Percentiles rank a stretch among this genome's conserved stretches.
These are phyloP conservation scores for human DNA, from an alignment of 2,113 vertebrate genomes.

Conservation along the genomic window DNA sequence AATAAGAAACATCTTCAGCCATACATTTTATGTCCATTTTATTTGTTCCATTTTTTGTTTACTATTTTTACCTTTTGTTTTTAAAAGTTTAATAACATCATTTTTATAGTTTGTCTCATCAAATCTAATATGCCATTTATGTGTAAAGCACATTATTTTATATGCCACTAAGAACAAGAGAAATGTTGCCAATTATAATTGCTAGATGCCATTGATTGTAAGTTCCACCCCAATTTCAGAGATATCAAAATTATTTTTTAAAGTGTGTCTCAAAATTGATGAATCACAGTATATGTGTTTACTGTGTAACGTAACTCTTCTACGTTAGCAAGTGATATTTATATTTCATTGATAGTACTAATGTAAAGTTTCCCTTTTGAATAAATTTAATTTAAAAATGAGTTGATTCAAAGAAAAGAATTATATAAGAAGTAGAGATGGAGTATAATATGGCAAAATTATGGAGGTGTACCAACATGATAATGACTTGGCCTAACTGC, in stretches of 20 bases:
- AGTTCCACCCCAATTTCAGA: not conserved
- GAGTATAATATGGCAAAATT: not conserved
- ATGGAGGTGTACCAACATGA: not conserved
- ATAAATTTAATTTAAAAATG: slow-evolving; percentile 17
- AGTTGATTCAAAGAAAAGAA: slow-evolving; percentile 12
- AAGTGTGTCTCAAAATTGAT: not conserved
- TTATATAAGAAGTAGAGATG: not conserved
- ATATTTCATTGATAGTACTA: not conserved
- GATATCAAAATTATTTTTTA: slow-evolving; percentile 24
- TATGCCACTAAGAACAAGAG: not conserved
- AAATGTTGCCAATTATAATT: not conserved
- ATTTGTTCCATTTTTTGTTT: not conserved
- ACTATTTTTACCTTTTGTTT: slow-evolving; percentile 12
- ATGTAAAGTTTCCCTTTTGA: not conserved
- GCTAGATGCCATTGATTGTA: not conserved
- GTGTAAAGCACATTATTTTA: slow-evolving; percentile 2
- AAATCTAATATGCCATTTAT: not conserved
- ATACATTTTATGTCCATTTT: not conserved
- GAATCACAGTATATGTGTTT: not conserved
- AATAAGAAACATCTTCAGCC: not conserved
- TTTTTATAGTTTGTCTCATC: not conserved
- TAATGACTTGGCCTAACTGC: not conserved
- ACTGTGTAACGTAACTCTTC: not conserved
- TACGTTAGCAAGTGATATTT: not conserved
- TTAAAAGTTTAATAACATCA: not conserved